Percentiles rank a stretch among this genome's conserved stretches.
Conservation (phyloP, 2,797 vertebrate species). For the Acrossocheilus fasciatus region DNA sequence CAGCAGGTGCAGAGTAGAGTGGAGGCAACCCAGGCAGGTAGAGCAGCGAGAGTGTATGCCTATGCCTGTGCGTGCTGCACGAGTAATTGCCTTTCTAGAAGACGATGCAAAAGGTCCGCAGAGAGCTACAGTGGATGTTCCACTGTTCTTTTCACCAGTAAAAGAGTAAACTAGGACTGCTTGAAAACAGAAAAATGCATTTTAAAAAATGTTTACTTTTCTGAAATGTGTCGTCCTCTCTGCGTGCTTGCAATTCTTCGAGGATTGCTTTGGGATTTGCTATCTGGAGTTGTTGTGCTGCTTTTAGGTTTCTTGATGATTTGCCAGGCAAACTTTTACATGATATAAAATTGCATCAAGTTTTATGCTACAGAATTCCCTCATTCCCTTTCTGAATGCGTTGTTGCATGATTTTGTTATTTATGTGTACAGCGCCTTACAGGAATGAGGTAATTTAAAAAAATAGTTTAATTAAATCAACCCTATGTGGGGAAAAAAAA, state of each 20-base stretch:
- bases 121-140: conserved; percentile 47
- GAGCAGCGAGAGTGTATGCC: conserved; percentile 21
- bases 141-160: conserved; percentile 37
- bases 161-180: conserved; percentile 27
- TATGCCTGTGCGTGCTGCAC: conserved; percentile 33
- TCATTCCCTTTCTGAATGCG: conserved; percentile 19
- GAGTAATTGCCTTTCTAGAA: conserved; percentile 62
- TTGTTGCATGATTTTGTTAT: background rate
- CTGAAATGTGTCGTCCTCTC: conserved; percentile 48
- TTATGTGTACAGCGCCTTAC: no score
- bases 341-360: conserved; percentile 5
- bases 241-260: conserved; percentile 12
- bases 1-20: conserved; percentile 63
- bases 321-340: conserved; percentile 52
- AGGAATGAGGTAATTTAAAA: no score
- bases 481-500: background rate
- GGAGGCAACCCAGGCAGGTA: conserved; percentile 44
- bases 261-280: conserved; percentile 59
- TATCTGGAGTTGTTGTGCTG: conserved; percentile 43
- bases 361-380: conserved; percentile 2
- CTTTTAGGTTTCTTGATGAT: conserved; percentile 43
- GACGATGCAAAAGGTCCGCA: conserved; percentile 49
- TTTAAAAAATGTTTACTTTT: conserved; percentile 34
- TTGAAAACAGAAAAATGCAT: conserved; percentile 8
- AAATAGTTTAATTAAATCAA: no score